phyloP scores from a whole-genome alignment of 53 echinoderm and acorn worm species.

The Apostichopus leukothele region DNA sequence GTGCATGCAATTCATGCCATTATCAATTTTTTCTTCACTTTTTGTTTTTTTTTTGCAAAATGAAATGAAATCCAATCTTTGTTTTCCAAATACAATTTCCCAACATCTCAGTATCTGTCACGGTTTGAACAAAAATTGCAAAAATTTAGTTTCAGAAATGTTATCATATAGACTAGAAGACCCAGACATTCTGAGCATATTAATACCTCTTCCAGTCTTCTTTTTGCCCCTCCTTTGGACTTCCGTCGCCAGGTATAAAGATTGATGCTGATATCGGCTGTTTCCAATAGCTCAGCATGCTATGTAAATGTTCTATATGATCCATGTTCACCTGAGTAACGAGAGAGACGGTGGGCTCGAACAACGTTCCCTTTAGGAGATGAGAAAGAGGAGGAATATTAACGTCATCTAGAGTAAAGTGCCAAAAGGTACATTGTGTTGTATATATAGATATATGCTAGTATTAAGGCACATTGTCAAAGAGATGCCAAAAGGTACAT shows the following conservation, averaged over 20 bases:
- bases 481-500: no score
- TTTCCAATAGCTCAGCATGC: constrained; percentile 74
- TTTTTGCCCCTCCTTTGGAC: constrained; percentile 58
- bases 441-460: no score
- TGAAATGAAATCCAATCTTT: neutral
- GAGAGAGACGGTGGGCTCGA: constrained; percentile 59
- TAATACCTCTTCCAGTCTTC: constrained; percentile 81
- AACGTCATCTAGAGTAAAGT: no score
- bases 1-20: no score
- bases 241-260: constrained; percentile 79
- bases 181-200: no score
- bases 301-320: constrained; percentile 75
- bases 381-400: neutral
- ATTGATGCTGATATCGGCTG: constrained; percentile 81
- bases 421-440: neutral
- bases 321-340: constrained; percentile 90
- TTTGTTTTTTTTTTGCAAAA: neutral
- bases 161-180: no score
- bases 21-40: no score
- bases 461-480: no score
- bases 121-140: no score
- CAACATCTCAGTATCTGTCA: neutral
- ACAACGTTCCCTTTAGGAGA: neutral
- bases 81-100: neutral
- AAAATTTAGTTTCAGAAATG: no score